Base-by-base conservation (phyloP, 2,113 vertebrate species). In the Alligator sinensis region DNA sequence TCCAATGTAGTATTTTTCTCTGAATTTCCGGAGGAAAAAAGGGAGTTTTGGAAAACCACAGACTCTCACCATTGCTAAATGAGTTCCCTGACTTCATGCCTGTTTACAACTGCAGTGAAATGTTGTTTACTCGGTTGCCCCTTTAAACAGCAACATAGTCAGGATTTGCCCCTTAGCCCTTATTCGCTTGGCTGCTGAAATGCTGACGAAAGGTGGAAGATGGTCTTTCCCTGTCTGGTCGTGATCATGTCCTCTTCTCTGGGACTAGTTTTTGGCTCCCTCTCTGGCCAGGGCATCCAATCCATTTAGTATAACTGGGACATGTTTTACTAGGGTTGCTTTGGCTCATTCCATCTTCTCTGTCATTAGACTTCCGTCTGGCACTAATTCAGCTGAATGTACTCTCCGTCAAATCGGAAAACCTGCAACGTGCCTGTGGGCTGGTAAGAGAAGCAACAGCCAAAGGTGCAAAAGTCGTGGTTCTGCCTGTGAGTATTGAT, bases 321-420 rank as follows among this genome's bases (percentile, higher is more conserved):
- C 74, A 54, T 25, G n/a, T 30, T 74, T 79, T 90, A 88, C 25
- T 19, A 34, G 18, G 47, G 55, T 72, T 87, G 68, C n/a, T 24
- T 30, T 96, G 24, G 83, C 4, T 66, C 0, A 15, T 77, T n/a
- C 70, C 93, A 77, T 78, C 25, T 88, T 95, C 27, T 93, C 87
- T 95, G 10, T 81, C 22, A 6, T 27, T 95, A 99, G 99, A 98
- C 91, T 99, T 99, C 93, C 98, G 98, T 25, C 92, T 99, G 64
- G 99, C 99, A 11, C 98, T 99, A 63, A 97, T 99, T 80, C 99
- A 99, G 97, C 98, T 99, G 76, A 98, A 97, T 2, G 99, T 99
- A 14, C 98, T 98, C 38, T 90, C 98, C 77, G 93, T 98, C n/a
- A 99, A 99, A 88, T 97, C 98, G 8, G 99, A 99, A 16, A 99